Conservation (phyloP, 1,140 invertebrate genomes). For the Papilio dardanus region DNA sequence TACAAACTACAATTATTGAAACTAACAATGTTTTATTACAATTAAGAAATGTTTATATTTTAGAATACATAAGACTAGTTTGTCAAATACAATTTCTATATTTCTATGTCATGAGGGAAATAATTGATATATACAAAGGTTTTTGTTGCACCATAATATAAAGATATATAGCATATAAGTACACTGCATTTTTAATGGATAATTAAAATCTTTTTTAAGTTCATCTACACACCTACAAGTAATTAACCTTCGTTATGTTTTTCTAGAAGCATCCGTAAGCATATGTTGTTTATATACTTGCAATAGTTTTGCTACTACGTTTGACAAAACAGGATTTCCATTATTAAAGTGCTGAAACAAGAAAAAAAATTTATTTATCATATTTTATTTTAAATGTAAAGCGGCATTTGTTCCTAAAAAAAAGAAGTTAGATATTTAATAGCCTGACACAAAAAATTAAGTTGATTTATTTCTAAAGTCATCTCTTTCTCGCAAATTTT, state of each 20-base stretch:
- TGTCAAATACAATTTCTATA: not conserved
- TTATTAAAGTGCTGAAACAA: not conserved
- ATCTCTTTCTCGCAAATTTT: too few relatives aligned
- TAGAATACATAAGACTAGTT: not conserved
- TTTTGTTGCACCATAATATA: not conserved
- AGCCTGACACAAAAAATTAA: too few relatives aligned
- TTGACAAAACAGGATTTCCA: not conserved
- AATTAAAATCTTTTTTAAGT: not conserved
- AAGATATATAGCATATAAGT: not conserved
- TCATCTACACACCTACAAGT: not conserved
- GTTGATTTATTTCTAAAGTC: too few relatives aligned
- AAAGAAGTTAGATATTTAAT: too few relatives aligned
- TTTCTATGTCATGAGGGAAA: not conserved
- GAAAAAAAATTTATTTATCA: not conserved
- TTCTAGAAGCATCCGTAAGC: not conserved
- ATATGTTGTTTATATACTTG: conserved; percentile 2
- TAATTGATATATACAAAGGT: not conserved
- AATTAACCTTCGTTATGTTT: not conserved
- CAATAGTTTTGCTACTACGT: not conserved
- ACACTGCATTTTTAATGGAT: not conserved
- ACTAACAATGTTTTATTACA: too few relatives aligned
- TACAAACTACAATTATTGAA: too few relatives aligned
- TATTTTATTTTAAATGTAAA: not conserved
- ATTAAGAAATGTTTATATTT: not conserved
- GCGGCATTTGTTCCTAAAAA: too few relatives aligned